Evolutionary conservation across 2,113 vertebrate genomes (phyloP), one percentile per base, ranked within the genome.

Genomic region (Malurus alboscapulatus): DNA sequence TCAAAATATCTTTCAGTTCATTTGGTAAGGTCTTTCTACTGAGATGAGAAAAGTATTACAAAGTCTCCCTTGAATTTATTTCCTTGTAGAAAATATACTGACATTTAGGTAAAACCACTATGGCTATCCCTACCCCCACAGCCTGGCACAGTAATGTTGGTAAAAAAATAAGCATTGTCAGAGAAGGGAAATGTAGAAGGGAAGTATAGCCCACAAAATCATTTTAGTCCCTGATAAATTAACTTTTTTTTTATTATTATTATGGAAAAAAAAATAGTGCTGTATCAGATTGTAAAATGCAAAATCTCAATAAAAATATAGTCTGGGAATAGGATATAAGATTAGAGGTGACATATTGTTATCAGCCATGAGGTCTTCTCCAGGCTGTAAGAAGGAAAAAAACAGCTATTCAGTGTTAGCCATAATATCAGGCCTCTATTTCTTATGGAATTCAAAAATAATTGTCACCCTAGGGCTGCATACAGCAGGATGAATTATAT

Each of bases 391-490:
- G 51, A 61, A 86, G 66, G 20, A 32, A 94, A 94, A 90, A 80
- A 87, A 1, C 45, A 95, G 30, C 53, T 93, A 51, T 93, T 95
- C 86, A 93, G n/a, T 53, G 85, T 96, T 89, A 97, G 58, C 71
- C 78, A 88, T 95, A 71, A 48, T 78, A 94, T 65, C 65, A 86
- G 47, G 40, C 66, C 77, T 91, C 32, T 75, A 77, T 88, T 97
- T 96, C 88, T 95, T 96, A 92, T 47, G 54, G 65, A 96, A 95
- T 95, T 96, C 92, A 97, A 75, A 97, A 96, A 96, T 97, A 97
- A 97, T 97, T 97, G 90, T 96, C 78, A 96, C 95, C 93, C 97
- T 85, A 96, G 91, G 93, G 95, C 87, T 97, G 65, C 95, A 91
- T 65, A 63, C 10, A 88, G 34, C 93, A 91, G 36, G 42, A 92